Base-by-base conservation (phyloP, 1,140 invertebrate species). In the Pollicipes pollicipes region DNA sequence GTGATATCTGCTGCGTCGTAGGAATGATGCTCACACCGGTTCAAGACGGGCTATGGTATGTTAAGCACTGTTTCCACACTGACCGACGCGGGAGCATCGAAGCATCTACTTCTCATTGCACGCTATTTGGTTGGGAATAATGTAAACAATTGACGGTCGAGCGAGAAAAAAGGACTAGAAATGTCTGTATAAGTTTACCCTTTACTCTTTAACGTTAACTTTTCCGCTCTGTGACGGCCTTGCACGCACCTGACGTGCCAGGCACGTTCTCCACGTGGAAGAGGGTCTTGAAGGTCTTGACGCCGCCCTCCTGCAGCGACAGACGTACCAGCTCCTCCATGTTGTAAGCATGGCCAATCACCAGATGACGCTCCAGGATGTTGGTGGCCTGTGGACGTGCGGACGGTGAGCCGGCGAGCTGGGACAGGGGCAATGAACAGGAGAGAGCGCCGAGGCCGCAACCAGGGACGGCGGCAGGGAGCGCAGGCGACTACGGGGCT, bases 281-380 rank as follows among this genome's bases (percentile, higher is more conserved):
- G 68, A 24, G 13, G 27, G 70, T 89, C 90, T 73, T 90, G 85
- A 66, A 86, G 80, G 0, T 88, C 85, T 66, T 86, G 85, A 92
- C 78, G 64, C 45, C 68, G 45, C 32, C 69, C 35, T 82, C 82
- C 71, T 84, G 82, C 71, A 83, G 83, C 0, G 85, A 83, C 73
- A 87, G 78, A 72, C 85, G 79, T 73, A 86, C 87, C 63, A 95
- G 80, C 76, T 90, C 85, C 58, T 88, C 87, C 83, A 93, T 90
- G 29, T 88, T 90, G 76, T 85, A 90, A 3, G 83, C 83, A 70
- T 88, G 85, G 0, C 86, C 83, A 70, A 90, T 83, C 16, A 92
- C 86, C 66, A 93, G 81, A 78, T 93, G 90, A 66, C 89, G 83
- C 79, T 93, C 88, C 75, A 93, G 78, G 75, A 92, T 89, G 29